Evolutionary conservation across 2,113 vertebrate genomes (phyloP).

Genomic region (Pelecanus crispus): DNA sequence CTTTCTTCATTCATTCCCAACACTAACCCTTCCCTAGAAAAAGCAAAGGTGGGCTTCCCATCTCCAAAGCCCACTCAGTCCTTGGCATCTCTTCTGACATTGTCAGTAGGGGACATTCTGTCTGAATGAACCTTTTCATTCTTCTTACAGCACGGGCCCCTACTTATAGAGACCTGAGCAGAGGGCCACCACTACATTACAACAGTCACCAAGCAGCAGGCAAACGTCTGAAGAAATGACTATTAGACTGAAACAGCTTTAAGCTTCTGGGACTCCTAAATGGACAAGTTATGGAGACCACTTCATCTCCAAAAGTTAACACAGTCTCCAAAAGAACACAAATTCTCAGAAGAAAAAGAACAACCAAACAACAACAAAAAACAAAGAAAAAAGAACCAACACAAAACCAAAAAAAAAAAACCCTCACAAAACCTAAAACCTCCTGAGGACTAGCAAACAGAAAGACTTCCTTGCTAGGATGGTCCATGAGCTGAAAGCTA

Average conservation of each 20-base stretch:
- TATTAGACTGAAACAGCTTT: not conserved
- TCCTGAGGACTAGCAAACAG: not conserved
- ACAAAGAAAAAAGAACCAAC: not conserved
- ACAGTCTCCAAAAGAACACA: not conserved
- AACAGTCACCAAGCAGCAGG: not conserved
- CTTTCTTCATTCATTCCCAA: not conserved
- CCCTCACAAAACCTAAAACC: not conserved
- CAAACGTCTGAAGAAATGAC: rapidly evolving
- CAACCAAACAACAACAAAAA: not conserved
- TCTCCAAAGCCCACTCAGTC: not conserved
- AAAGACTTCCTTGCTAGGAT: not conserved
- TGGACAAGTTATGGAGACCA: not conserved
- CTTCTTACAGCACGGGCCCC: not conserved
- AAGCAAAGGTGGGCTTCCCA: not conserved
- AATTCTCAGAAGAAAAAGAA: not conserved
- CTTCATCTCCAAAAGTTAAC: not conserved
- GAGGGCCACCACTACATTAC: not conserved
- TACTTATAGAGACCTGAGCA: not conserved
- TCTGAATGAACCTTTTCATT: not conserved
- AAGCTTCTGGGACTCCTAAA: not conserved
- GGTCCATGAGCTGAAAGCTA: not conserved
- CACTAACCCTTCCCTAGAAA: not conserved
- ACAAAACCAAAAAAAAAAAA: too few species aligned
- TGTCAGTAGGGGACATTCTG: not conserved
- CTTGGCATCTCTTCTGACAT: not conserved